Conservation (phyloP, 1,140 invertebrate species). For the Nautilus pompilius region DNA sequence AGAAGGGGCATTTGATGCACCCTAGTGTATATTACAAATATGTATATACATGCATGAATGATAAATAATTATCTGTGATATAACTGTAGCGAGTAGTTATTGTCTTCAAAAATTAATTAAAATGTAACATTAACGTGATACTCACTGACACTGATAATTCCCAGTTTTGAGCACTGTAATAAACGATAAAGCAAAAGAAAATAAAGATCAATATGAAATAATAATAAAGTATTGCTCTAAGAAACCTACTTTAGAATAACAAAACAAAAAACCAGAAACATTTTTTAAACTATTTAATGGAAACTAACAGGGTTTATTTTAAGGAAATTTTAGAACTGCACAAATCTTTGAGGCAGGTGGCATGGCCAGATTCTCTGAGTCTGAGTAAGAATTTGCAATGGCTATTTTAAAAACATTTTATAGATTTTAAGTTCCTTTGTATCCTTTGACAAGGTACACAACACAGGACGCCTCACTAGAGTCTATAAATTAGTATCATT, state of each 20-base stretch:
- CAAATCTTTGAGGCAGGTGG: neutral
- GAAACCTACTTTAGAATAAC: neutral
- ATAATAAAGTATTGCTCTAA: neutral
- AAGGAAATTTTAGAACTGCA: neutral
- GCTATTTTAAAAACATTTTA: too few species aligned
- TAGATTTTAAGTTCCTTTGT: too few species aligned
- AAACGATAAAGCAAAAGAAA: slow-evolving; percentile 13
- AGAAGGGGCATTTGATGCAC: neutral
- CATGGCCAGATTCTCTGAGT: too few species aligned
- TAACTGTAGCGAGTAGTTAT: too few species aligned
- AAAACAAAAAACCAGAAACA: neutral
- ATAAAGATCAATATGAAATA: slow-evolving; percentile 5
- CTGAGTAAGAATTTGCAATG: too few species aligned
- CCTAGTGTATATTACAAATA: neutral
- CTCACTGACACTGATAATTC: slow-evolving; percentile 77
- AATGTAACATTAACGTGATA: slow-evolving; percentile 18
- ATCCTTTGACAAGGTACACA: too few species aligned
- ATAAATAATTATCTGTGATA: neutral
- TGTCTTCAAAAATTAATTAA: too few species aligned
- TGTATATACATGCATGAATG: neutral
- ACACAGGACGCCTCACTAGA: too few species aligned
- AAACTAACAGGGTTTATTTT: neutral
- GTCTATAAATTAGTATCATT: too few species aligned
- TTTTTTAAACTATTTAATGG: neutral
- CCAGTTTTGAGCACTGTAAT: slow-evolving; percentile 70